Evolutionary conservation across 2,113 vertebrate genomes (phyloP), one percentile per base, ranked within the genome.

Genomic region (Brachyistius frenatus): DNA sequence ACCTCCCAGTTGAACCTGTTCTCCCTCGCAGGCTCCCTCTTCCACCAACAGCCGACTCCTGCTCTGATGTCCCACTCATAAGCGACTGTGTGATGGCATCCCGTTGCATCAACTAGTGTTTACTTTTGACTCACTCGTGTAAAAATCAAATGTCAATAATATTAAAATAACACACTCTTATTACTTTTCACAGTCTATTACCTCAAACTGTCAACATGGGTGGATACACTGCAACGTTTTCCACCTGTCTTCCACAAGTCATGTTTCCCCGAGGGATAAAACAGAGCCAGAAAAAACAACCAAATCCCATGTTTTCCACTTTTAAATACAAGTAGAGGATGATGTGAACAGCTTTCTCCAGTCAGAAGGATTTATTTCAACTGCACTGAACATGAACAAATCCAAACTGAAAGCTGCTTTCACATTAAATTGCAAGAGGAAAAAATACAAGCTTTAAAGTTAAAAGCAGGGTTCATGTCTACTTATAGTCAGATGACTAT

Each of bases 131-230:
- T 57, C 4, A 0, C 47, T 64, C 33, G 2, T 36, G 46, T 39
- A 14, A 71, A 68, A 61, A 49, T 23, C 23, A 1, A 14, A 50
- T 57, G 53, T 52, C 6, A 66, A 7, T 9, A 30, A 16, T 37
- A 13, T 30, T 69, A 61, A 76, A 69, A 32, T 5, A 13, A 62
- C 58, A 52, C 3, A 10, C 35, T 46, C 33, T 57, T 57, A 37
- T 78, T 44, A 36, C 36, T 32, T 41, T 56, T 23, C 71, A 55
- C 11, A 68, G 32, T 47, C 13, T 32, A 49, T 53, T 77, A 68
- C 78, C 15, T 79, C 44, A 57, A 60, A 65, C 44, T 58, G 73
- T 73, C 54, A 82, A 57, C 61, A 60, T 23, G 8, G 6, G 78
- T 39, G 14, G 16, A 55, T 56, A 65, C 10, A 14, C 57, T 57